phyloP scores from a whole-genome alignment of 2,797 vertebrate species.

The Ambastaia sidthimunki region DNA sequence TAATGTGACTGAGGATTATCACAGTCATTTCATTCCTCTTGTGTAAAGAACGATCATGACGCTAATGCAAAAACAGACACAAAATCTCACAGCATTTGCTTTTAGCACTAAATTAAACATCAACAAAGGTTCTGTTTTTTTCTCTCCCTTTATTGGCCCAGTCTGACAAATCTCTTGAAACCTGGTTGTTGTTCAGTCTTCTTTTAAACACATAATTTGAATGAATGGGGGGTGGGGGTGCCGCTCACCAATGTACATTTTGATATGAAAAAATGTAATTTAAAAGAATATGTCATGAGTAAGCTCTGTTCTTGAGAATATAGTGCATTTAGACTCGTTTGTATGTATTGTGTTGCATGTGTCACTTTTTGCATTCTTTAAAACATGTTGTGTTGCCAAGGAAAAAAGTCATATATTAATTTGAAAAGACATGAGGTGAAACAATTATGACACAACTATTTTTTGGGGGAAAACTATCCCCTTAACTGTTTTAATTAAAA shows the following conservation, averaged over 20 bases:
- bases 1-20: constrained; percentile 42
- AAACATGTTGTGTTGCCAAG: neutral
- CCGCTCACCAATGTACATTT: no score
- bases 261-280: no score
- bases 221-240: neutral
- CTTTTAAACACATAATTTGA: neutral
- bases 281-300: no score
- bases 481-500: no score
- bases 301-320: no score
- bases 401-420: neutral
- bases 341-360: no score
- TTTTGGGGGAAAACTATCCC: neutral
- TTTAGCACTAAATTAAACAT: constrained; percentile 22
- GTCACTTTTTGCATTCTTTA: no score
- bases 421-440: neutral
- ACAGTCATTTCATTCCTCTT: constrained; percentile 35
- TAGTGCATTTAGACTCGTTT: no score
- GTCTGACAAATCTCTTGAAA: neutral
- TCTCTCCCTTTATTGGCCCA: no score
- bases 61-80: constrained; percentile 34
- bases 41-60: constrained; percentile 30
- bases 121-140: constrained; percentile 13
- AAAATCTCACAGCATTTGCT: constrained; percentile 9
- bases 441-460: neutral
- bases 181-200: neutral